Evolutionary conservation across 2,888 invertebrate species (phyloP).

Genomic region (Limulus polyphemus): DNA sequence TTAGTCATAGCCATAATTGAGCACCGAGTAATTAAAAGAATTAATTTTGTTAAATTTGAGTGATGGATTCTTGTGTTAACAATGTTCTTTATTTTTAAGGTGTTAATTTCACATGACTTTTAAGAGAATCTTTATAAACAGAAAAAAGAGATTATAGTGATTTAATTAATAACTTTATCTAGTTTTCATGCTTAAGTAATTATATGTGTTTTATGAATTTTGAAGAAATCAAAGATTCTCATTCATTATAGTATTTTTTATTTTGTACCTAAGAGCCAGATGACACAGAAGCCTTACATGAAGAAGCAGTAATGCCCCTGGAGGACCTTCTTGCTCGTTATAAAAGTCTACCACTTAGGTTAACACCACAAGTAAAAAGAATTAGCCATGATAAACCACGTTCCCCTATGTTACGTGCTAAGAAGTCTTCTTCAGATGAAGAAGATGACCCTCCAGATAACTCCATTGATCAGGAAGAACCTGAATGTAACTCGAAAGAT

Average conservation of each 20-base stretch:
- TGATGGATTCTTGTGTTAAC: no score
- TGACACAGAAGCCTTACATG: neutral
- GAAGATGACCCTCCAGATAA: neutral
- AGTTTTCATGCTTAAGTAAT: no score
- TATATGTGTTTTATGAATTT: no score
- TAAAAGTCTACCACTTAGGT: neutral
- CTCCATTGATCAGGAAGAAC: neutral
- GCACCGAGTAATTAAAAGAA: no score
- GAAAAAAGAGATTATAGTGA: neutral
- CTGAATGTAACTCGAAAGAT: no score
- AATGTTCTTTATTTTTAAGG: no score
- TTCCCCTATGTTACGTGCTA: slow-evolving; percentile 1
- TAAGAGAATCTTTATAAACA: neutral
- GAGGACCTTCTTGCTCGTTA: neutral
- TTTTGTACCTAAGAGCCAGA: neutral
- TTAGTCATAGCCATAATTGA: no score
- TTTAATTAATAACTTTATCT: neutral
- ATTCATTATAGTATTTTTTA: neutral
- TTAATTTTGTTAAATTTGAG: no score
- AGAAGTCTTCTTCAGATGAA: neutral
- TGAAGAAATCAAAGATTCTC: neutral
- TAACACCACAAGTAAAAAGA: neutral
- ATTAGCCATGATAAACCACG: neutral
- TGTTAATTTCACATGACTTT: no score
- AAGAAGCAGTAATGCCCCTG: neutral